Base-by-base conservation (phyloP, 2,888 invertebrate genomes). In the Eubasilissa splendida region DNA sequence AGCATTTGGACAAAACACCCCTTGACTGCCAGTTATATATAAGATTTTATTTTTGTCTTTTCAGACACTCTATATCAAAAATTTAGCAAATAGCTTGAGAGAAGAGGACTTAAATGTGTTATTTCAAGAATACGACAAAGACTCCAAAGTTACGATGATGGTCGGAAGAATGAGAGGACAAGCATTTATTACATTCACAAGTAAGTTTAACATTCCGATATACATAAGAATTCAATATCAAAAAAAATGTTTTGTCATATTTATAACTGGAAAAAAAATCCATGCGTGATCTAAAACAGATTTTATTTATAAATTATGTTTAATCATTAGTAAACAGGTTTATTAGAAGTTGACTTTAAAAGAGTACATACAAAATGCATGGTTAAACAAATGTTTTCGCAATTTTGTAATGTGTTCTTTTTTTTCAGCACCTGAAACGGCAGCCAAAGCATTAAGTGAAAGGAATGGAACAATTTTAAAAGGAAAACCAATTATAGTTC, bases 121-220 rank as follows among this genome's bases (percentile, higher is more conserved):
- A 50, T 92, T 92, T 86, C 88, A 88, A 60, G 88, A 90, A 85
- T 91, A 89, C 77, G 85, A 88, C n/a, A 83, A 88, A 60, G 89
- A 88, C 50, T 83, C 88, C 56, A 89, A 88, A 53, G 85, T 92
- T 3, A 86, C 88, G 76, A 84, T 92, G 58, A 88, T 92, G 89
- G 87, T 87, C 0, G 92, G 92, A 1, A 88, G 89, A 80, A 92
- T 92, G 92, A 88, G 89, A 82, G 92, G 92, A 8, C 92, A 92
- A 85, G 92, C 92, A 0, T 92, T 92, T 87, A 88, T 91, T 2
- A 87, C 89, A 56, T 92, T 92, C 84, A 86, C 87, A 85, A 87
- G 93, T 92, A 87, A 85, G 85, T 84, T 56, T 5, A 7, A 42
- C 2, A 5, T 42, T 42, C 7, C 7, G 42, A 7, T 42, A 22